These are phyloP conservation scores for Eospalax fontanierii DNA, from an alignment of 2,797 vertebrate species.

Conservation along the genomic window DNA sequence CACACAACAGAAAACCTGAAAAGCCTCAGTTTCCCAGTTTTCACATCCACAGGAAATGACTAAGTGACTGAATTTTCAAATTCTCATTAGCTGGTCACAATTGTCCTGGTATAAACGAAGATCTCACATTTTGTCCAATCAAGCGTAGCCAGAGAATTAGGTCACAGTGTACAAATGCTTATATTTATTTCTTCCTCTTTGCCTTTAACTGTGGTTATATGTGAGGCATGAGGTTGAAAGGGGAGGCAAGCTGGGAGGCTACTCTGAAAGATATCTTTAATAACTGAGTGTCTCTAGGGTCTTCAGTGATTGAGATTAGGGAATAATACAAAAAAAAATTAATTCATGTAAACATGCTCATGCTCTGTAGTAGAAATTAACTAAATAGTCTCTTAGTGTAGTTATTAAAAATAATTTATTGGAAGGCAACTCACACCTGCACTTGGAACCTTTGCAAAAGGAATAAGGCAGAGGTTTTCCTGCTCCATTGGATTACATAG, in stretches of 20 bases:
- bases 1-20: background rate
- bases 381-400: background rate
- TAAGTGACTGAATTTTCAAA: background rate
- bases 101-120: background rate
- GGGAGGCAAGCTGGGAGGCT: background rate
- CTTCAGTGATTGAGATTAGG: conserved; percentile 12
- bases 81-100: background rate
- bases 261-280: background rate
- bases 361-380: background rate
- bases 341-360: background rate
- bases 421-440: background rate
- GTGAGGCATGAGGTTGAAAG: background rate
- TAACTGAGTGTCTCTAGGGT: background rate
- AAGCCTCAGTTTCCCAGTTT: background rate
- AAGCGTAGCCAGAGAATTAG: background rate
- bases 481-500: background rate
- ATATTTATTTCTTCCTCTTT: background rate
- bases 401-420: background rate
- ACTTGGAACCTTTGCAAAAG: background rate
- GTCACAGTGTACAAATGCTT: background rate
- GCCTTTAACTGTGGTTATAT: too few species aligned
- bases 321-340: background rate
- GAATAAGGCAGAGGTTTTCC: background rate
- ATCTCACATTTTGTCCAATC: background rate
- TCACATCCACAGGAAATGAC: background rate